Base-by-base conservation (phyloP, 2,888 invertebrate genomes). In the Scrobipalpa atriplicella region DNA sequence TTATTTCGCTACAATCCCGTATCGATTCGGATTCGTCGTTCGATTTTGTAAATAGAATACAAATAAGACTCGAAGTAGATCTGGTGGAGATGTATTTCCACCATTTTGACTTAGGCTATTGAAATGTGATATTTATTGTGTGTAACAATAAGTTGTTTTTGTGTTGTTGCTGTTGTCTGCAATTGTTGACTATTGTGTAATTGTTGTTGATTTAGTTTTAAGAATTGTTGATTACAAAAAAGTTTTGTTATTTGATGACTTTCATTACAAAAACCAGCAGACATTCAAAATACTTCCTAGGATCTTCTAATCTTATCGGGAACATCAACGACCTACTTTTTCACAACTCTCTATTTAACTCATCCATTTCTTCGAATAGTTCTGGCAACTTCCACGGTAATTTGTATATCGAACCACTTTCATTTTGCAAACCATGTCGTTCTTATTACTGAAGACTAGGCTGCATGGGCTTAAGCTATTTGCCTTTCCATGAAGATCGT, bases 41-140 rank as follows among this genome's bases (percentile, higher is more conserved):
- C 69, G 73, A 71, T 70, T 78, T 75, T 88, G 89, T 89, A 90
- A 84, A 89, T 68, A 68, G 52, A 68, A 54, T 89, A 87, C 70
- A 79, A 71, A 66, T 69, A 71, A 74, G 63, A 63, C 63, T 63
- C 18, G 75, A 82, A 76, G 85, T 89, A 89, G 82, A 86, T 82
- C 81, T 81, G 81, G 72, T 79, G 86, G 84, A 84, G 85, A 82
- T 84, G 82, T 84, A 80, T 69, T 86, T 84, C 79, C 80, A 79
- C 75, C 78, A 81, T 79, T 74, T 78, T 87, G 85, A 86, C 86
- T 83, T 82, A 79, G 78, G 79, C 79, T 78, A 77, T 74, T 80
- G 79, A 68, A 66, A 79, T 92, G 92, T 92, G 92, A 92, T 92
- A 92, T 92, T 92, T 92, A 92, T 92, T 91, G 89, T 87, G 87